These are phyloP conservation scores for Clarias batrachus DNA, from an alignment of 2,113 vertebrate genomes.

Conservation along the genomic window DNA sequence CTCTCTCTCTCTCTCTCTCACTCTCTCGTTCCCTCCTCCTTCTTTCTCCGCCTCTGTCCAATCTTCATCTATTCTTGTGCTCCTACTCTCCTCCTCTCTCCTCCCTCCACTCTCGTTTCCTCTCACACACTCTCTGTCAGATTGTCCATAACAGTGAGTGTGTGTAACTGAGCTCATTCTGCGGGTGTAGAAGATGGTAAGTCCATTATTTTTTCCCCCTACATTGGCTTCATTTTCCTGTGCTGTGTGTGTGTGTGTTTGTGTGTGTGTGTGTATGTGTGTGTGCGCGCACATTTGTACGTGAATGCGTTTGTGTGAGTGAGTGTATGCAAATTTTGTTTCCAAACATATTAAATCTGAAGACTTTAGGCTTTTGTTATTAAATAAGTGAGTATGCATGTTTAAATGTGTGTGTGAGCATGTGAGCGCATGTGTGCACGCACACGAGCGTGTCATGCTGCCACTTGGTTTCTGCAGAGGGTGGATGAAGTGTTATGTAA, in stretches of 20 bases:
- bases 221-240: neutral
- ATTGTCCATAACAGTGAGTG: conserved; percentile 25
- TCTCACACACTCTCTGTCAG: conserved; percentile 24
- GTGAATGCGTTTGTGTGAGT: neutral
- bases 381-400: neutral
- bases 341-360: neutral
- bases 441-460: neutral
- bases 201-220: conserved; percentile 21
- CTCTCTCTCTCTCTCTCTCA: conserved; percentile 6
- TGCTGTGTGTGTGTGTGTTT: neutral
- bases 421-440: neutral
- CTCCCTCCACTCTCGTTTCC: conserved; percentile 29
- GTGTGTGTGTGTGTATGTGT: neutral
- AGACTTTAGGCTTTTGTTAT: neutral
- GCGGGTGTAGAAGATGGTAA: conserved; percentile 50
- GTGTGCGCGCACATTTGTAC: neutral
- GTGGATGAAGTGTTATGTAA: conserved; percentile 41
- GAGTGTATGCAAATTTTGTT: neutral
- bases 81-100: conserved; percentile 25
- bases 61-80: conserved; percentile 15
- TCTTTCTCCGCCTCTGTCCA: conserved; percentile 6
- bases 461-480: conserved; percentile 42
- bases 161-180: conserved; percentile 38
- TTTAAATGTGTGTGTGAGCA: neutral
- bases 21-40: conserved; percentile 8